Evolutionary conservation across 2,797 vertebrate species (phyloP).

Genomic region (Erethizon dorsatum): DNA sequence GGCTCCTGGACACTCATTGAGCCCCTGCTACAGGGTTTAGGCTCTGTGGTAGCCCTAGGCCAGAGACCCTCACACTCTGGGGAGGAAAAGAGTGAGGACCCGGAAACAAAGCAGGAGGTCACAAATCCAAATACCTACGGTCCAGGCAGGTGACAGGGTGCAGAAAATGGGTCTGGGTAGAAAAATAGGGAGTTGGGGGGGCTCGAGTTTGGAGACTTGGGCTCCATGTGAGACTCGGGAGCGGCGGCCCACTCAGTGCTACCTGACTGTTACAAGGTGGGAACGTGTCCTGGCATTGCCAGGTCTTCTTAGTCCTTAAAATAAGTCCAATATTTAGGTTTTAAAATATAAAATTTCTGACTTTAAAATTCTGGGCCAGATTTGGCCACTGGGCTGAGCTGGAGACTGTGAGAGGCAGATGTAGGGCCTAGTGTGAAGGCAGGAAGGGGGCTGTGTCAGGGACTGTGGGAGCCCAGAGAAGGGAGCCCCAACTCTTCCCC

Average conservation of each 20-base stretch:
- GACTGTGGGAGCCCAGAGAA: background rate
- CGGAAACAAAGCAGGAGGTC: background rate
- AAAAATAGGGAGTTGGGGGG: background rate
- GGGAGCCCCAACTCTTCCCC: background rate
- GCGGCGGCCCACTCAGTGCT: background rate
- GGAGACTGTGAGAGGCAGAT: background rate
- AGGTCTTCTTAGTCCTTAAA: background rate
- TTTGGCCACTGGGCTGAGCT: background rate
- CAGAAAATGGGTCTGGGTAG: background rate
- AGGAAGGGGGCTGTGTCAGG: background rate
- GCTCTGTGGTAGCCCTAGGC: background rate
- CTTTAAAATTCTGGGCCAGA: background rate
- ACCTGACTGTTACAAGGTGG: background rate
- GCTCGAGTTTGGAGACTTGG: background rate
- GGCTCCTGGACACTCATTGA: background rate
- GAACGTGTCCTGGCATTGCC: background rate
- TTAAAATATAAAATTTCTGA: background rate
- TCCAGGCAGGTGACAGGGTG: background rate
- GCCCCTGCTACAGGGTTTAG: background rate
- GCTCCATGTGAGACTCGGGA: background rate
- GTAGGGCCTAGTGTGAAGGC: fast-evolving
- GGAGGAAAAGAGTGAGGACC: background rate
- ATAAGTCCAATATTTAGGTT: background rate
- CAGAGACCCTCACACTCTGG: too few species aligned
- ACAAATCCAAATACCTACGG: background rate